phyloP scores from a whole-genome alignment of 1,140 invertebrate genomes.

The Pollicipes pollicipes region DNA sequence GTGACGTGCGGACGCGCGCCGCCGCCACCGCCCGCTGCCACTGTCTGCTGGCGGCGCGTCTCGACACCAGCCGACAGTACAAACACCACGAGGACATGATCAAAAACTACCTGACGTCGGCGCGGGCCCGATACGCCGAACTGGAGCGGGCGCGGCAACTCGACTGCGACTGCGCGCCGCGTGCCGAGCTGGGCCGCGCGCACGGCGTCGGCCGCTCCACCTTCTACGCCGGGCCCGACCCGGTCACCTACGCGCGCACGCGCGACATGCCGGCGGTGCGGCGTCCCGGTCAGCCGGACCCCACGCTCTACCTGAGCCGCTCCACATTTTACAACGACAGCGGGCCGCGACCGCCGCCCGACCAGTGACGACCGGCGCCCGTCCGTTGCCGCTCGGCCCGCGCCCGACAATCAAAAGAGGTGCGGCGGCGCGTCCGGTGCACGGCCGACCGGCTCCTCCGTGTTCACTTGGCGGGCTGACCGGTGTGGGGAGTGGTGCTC shows the following conservation, averaged over 20 bases:
- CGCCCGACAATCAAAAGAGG: no score
- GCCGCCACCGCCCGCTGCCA: constrained; percentile 19
- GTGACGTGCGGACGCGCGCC: constrained; percentile 5
- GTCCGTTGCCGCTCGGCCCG: no score
- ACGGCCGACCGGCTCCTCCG: background rate
- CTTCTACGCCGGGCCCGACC: constrained; percentile 52
- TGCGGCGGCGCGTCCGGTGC: no score
- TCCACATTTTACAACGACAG: constrained; percentile 49
- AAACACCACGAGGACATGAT: constrained; percentile 66
- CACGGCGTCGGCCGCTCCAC: constrained; percentile 54
- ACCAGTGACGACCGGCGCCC: background rate
- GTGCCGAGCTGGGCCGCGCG: constrained; percentile 24
- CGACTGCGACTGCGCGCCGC: constrained; percentile 9
- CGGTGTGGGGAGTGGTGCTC: no score
- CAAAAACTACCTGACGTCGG: constrained; percentile 62
- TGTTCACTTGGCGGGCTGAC: background rate
- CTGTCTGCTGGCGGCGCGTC: constrained; percentile 39
- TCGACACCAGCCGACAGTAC: constrained; percentile 46
- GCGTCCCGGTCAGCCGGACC: constrained; percentile 35
- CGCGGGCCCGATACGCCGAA: constrained; percentile 41
- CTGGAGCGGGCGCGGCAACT: constrained; percentile 15
- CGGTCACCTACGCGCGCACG: constrained; percentile 36
- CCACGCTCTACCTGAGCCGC: constrained; percentile 45
- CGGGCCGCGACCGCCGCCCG: no score
- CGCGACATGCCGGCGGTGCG: constrained; percentile 26